A percentile compares a stretch with the other conserved stretches of the same genome.
Conservation (phyloP, 1,140 invertebrate species). For the Meteorus sp. region DNA sequence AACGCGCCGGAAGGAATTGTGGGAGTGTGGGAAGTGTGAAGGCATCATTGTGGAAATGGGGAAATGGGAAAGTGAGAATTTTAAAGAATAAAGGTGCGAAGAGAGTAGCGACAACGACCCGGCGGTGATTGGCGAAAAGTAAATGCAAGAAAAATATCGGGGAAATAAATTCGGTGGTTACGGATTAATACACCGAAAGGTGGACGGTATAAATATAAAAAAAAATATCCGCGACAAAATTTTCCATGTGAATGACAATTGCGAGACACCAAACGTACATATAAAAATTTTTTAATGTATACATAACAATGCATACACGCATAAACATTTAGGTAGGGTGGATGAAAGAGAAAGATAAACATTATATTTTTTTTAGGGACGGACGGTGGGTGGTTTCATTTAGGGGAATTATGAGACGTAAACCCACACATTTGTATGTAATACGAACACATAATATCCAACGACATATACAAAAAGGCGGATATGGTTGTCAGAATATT, state of each 20-base stretch:
- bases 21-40: slow-evolving; percentile 19
- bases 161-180: too few relatives aligned
- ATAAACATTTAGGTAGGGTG: neutral
- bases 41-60: slow-evolving; percentile 26
- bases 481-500: slow-evolving; percentile 33
- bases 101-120: neutral
- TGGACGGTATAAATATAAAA: slow-evolving; percentile 16
- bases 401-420: too few relatives aligned
- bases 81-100: slow-evolving; percentile 2
- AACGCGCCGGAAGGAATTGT: slow-evolving; percentile 38
- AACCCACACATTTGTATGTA: neutral
- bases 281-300: neutral
- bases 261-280: neutral
- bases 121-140: slow-evolving; percentile 28
- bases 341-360: neutral
- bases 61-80: slow-evolving; percentile 15
- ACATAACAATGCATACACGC: neutral
- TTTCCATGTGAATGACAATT: neutral
- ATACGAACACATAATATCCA: neutral
- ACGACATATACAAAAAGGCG: slow-evolving; percentile 1
- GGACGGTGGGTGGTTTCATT: too few relatives aligned
- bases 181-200: too few relatives aligned
- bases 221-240: too few relatives aligned
- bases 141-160: too few relatives aligned
- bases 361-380: slow-evolving; percentile 19